These are phyloP conservation scores for Eucriotettix oculatus DNA, from an alignment of 2,888 invertebrate genomes.

Conservation along the genomic window DNA sequence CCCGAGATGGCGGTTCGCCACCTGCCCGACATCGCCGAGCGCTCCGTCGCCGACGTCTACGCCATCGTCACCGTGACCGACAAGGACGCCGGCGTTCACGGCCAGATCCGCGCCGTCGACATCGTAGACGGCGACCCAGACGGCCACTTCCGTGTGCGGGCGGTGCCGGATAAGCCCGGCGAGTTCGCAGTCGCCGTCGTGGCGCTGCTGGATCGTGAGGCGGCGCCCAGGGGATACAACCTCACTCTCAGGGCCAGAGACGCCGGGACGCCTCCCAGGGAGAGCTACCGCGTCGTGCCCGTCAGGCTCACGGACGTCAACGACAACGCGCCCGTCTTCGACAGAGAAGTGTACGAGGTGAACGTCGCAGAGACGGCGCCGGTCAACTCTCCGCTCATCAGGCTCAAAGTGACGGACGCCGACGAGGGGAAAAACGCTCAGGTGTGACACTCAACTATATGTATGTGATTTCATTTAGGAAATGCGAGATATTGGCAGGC, in stretches of 20 bases:
- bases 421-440: conserved; percentile 71
- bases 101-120: conserved; percentile 62
- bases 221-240: conserved; percentile 66
- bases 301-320: conserved; percentile 67
- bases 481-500: too few species aligned
- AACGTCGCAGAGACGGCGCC: conserved; percentile 80
- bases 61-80: conserved; percentile 78
- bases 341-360: conserved; percentile 71
- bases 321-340: conserved; percentile 77
- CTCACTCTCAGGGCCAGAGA: conserved; percentile 74
- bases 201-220: conserved; percentile 59
- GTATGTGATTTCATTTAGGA: too few species aligned
- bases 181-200: conserved; percentile 69
- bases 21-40: conserved; percentile 64
- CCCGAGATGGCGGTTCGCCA: conserved; percentile 71
- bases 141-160: conserved; percentile 66
- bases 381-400: conserved; percentile 70
- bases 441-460: conserved; percentile 39
- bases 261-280: conserved; percentile 59
- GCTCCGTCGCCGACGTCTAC: conserved; percentile 68
- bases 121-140: conserved; percentile 83
- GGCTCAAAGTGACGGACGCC: conserved; percentile 71
- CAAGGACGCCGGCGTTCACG: conserved; percentile 68
- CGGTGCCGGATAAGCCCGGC: conserved; percentile 32
- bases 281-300: conserved; percentile 62